A percentile compares a stretch with the other conserved stretches of the same genome.
These are phyloP conservation scores for Ophioderma brevispina DNA, from an alignment of 35 echinoderm and acorn worm species.

Conservation along the genomic window DNA sequence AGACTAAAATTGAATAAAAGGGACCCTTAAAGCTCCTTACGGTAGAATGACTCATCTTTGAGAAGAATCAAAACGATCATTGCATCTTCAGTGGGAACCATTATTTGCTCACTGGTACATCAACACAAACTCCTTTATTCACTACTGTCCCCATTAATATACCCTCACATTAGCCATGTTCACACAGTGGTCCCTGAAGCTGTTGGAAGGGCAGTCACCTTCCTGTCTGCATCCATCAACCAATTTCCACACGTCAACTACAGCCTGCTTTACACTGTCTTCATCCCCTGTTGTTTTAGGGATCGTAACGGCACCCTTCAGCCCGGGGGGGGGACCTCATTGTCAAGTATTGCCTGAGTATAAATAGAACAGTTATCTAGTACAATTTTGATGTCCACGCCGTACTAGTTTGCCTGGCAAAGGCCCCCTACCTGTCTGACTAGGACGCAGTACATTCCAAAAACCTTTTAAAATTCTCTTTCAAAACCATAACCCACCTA, in stretches of 20 bases:
- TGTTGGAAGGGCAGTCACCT: conserved; percentile 85
- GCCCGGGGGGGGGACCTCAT: neutral
- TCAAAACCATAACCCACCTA: no score
- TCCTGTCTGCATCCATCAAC: conserved; percentile 82
- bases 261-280: conserved; percentile 8
- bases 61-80: no score
- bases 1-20: neutral
- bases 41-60: no score
- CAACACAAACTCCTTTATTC: neutral
- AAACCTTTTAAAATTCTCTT: no score
- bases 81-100: no score
- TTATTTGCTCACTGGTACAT: no score
- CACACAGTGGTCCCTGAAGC: conserved; percentile 90
- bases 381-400: no score
- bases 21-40: neutral
- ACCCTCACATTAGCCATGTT: conserved; percentile 42
- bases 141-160: conserved; percentile 79
- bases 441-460: no score
- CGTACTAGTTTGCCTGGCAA: no score
- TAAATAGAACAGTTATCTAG: no score
- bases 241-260: conserved; percentile 56
- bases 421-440: no score
- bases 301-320: conserved; percentile 42
- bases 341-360: conserved; percentile 31
- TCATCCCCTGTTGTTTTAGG: conserved; percentile 17